Evolutionary conservation across 2,888 invertebrate species (phyloP).

Genomic region (Sarcophaga caerulescens): DNA sequence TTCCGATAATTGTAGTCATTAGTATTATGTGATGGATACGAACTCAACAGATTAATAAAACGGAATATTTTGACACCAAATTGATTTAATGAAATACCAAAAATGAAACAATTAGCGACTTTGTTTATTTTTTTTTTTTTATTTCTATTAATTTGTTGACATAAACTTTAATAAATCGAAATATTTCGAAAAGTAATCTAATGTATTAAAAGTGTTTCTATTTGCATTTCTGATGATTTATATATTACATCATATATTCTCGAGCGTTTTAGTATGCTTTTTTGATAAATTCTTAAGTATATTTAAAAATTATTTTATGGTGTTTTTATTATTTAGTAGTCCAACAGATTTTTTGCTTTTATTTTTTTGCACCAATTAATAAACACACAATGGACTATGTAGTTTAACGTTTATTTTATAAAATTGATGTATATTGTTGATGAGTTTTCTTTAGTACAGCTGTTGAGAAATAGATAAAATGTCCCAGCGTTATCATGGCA

Average conservation of each 20-base stretch:
- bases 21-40: no score
- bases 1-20: no score
- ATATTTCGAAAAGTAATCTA: conserved; percentile 49
- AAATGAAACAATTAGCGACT: neutral
- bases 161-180: conserved; percentile 56
- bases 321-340: conserved; percentile 24
- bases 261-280: conserved; percentile 3
- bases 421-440: conserved; percentile 43
- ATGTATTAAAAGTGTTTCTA: conserved; percentile 18
- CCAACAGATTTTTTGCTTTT: conserved; percentile 16
- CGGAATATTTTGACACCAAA: neutral
- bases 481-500: conserved; percentile 58
- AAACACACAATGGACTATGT: conserved; percentile 31
- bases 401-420: conserved; percentile 52
- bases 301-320: conserved; percentile 35
- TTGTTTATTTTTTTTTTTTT: conserved; percentile 38
- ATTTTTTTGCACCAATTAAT: conserved; percentile 38
- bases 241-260: conserved; percentile 30
- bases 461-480: conserved; percentile 40
- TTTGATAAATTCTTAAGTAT: conserved; percentile 17
- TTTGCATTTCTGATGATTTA: conserved; percentile 38
- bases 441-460: conserved; percentile 43
- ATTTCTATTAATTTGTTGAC: conserved; percentile 53
- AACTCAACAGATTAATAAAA: no score
- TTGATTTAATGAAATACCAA: neutral